Base-by-base conservation (phyloP, 2,888 invertebrate species). In the Drosophila ochracea region DNA sequence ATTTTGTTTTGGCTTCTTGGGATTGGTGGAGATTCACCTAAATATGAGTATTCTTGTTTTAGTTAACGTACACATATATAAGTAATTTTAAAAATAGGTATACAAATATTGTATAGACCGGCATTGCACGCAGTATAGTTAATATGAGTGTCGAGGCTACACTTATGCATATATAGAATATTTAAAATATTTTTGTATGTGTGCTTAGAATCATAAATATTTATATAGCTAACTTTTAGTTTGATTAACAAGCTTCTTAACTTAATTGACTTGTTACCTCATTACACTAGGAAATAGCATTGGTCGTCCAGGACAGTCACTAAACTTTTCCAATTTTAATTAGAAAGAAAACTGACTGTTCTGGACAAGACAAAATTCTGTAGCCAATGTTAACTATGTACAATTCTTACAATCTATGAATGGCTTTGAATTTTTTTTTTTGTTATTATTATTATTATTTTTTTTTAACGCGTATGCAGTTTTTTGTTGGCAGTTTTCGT, bases 51-150 rank as follows among this genome's bases (percentile, higher is more conserved):
- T 79, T 79, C 53, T 68, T 66, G 31, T 62, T 82, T 60, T 52
- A 54, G 55, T 68, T 75, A 58, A 59, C 62, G 62, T 68, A 66
- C 59, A 67, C 47, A 67, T 47, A 47, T 25, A 47, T 47, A 25
- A 47, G 47, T 66, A 55, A 31, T 28, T 55, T 49, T 77, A 52
- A 70, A 70, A 54, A 69, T 76, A 64, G 37, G 53, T 69, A 73
- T 80, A 80, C 79, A 79, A 79, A 79, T 79, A 79, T 79, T 79
- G 79, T 79, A 79, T 79, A 79, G 62, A 33, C 41, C 41, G 64
- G 63, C 76, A 80, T 78, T 78, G 79, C 76, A 76, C 73, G 80
- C 62, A 58, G 63, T 67, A 61, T 54, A 64, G 66, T 78, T 55
- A 70, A 67, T 59, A 49, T 75, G 60, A 52, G 25, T 60, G 43